These are phyloP conservation scores for Dicrurus megarhynchus DNA, from an alignment of 2,113 vertebrate species.

Conservation along the genomic window DNA sequence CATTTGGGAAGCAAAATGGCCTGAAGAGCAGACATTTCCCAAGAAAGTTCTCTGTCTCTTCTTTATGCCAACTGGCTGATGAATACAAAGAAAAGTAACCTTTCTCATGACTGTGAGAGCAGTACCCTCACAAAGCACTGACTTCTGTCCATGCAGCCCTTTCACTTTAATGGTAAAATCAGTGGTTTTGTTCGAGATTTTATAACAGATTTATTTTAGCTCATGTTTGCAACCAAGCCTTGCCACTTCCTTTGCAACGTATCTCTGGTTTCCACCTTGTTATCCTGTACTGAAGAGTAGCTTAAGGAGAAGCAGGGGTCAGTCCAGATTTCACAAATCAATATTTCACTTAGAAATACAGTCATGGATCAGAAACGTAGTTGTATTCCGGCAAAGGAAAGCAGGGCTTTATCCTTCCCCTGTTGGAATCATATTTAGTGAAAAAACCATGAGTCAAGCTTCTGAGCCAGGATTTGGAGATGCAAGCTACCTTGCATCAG, in stretches of 20 bases:
- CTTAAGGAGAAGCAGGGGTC: slow-evolving; percentile 38
- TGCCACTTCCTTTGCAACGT: background rate
- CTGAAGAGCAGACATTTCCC: fast-evolving
- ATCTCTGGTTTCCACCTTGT: slow-evolving; percentile 36
- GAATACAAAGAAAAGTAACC: background rate
- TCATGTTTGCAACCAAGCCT: background rate
- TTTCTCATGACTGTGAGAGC: background rate
- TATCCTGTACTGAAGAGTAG: slow-evolving; percentile 16
- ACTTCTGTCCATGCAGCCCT: background rate
- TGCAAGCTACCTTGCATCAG: slow-evolving; percentile 4
- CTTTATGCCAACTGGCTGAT: background rate
- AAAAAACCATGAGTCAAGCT: background rate
- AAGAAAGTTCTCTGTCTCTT: background rate
- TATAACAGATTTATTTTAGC: background rate
- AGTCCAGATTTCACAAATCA: slow-evolving; percentile 60
- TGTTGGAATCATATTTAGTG: background rate
- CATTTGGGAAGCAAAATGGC: background rate
- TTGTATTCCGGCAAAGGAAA: slow-evolving; percentile 41
- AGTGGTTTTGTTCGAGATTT: background rate
- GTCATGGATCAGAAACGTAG: slow-evolving; percentile 36
- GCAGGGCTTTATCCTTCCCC: slow-evolving; percentile 28
- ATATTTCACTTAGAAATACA: slow-evolving; percentile 54
- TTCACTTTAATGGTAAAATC: background rate
- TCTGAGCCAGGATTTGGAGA: slow-evolving; percentile 56
- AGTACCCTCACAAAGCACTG: background rate